phyloP scores from a whole-genome alignment of 2,797 vertebrate genomes.

The Graptemys geographica region DNA sequence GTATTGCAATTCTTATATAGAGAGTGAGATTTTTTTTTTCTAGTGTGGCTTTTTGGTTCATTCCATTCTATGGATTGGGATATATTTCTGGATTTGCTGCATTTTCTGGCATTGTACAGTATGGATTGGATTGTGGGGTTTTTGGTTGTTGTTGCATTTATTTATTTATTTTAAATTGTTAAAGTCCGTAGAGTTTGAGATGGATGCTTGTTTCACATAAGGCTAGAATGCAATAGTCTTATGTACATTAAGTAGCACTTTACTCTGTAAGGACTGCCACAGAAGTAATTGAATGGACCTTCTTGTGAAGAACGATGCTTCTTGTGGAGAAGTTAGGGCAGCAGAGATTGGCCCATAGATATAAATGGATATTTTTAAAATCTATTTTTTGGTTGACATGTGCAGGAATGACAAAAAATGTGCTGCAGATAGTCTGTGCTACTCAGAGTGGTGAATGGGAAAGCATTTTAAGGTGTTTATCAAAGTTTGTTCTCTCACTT shows the following conservation, averaged over 20 bases:
- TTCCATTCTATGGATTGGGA: background rate
- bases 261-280: background rate
- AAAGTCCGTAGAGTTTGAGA: background rate
- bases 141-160: background rate
- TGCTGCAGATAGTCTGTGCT: background rate
- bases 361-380: background rate
- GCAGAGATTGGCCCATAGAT: background rate
- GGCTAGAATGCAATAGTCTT: background rate
- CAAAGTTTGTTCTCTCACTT: background rate
- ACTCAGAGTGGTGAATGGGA: accelerated
- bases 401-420: background rate
- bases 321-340: background rate
- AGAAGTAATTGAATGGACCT: background rate
- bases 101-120: background rate
- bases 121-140: background rate
- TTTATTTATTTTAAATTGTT: background rate
- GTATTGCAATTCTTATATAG: accelerated
- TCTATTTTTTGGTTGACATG: background rate
- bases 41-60: accelerated
- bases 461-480: background rate
- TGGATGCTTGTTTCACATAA: background rate
- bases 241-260: background rate
- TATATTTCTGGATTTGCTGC: background rate
- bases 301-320: background rate
- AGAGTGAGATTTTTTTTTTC: background rate